Percentiles rank a stretch among this genome's conserved stretches.
These are phyloP conservation scores for Lanius ludovicianus DNA, from an alignment of 2,113 vertebrate genomes.

Conservation along the genomic window DNA sequence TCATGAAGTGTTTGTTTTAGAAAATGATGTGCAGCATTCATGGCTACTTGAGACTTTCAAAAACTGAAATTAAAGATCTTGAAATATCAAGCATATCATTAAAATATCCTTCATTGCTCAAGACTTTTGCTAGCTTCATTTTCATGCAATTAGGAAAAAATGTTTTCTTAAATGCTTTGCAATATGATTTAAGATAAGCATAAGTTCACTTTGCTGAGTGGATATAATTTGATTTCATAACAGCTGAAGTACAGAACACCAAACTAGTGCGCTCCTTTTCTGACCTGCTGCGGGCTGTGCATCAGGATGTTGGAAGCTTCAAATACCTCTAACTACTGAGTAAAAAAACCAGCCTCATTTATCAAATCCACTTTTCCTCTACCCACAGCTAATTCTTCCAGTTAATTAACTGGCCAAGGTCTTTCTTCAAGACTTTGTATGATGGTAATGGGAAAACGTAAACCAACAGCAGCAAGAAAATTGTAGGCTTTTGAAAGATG, in stretches of 20 bases:
- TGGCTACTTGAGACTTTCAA: slow-evolving; percentile 37
- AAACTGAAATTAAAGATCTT: slow-evolving; percentile 45
- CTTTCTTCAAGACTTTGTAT: not conserved
- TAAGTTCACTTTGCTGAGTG: slow-evolving; percentile 43
- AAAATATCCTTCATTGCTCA: slow-evolving; percentile 20
- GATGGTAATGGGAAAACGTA: not conserved
- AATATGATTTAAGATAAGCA: slow-evolving; percentile 26
- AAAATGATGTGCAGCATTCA: slow-evolving; percentile 47
- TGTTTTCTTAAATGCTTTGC: slow-evolving; percentile 32
- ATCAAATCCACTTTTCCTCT: not conserved
- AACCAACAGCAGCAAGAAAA: not conserved
- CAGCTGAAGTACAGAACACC: not conserved
- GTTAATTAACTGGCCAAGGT: not conserved
- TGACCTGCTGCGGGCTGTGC: not conserved
- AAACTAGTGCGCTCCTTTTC: not conserved
- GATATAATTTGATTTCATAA: slow-evolving; percentile 35
- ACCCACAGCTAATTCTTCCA: not conserved
- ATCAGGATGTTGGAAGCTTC: not conserved
- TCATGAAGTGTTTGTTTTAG: slow-evolving; percentile 59
- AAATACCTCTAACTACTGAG: not conserved
- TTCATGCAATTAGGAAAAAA: slow-evolving; percentile 52
- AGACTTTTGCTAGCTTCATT: slow-evolving; percentile 46
- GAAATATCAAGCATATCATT: slow-evolving; percentile 48
- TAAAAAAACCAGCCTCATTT: not conserved
- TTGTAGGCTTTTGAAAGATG: not conserved